Base-by-base conservation (phyloP, 2,888 invertebrate genomes). In the Diaperis boleti region DNA sequence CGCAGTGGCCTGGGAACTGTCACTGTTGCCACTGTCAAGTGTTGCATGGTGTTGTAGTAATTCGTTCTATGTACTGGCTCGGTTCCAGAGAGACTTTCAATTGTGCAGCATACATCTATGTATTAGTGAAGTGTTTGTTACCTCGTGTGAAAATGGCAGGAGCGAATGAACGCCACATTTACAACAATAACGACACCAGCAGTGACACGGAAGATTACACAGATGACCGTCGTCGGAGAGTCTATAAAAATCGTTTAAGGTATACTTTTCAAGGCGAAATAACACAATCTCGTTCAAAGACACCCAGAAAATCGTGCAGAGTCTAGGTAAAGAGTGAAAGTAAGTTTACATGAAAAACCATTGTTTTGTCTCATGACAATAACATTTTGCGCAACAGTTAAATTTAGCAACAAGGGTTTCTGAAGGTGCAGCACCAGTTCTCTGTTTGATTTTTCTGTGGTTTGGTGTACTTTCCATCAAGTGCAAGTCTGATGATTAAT, bases 131-230 rank as follows among this genome's bases (percentile, higher is more conserved):
- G 76, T 81, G 81, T 74, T 73, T 81, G 65, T 66, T 79, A 64
- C 78, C 81, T 37, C 70, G 62, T 52, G 75, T 77, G 45, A 75
- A 78, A 76, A 82, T 82, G 82, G 80, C 81, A 68, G 79, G 79
- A 54, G 70, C 79, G 22, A 77, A 71, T 69, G 80, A 81, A 69
- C 78, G 81, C 54, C 79, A 79, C 65, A 72, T 72, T 47, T 81
- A 80, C 69, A 78, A 77, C 45, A 60, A 59, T 20, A 80, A 81
- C 64, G 90, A 91, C 75, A 92, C 91, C 76, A 94, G 93, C 79
- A 94, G 93, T 76, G 94, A 93, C 78, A 92, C 92, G 14, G 94
- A 93, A 81, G 94, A 94, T 78, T 92, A 91, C 75, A 88, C 89
- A 62, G 93, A 93, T 78, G 89, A 89, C 74, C 83, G 88, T 68